Base-by-base conservation (phyloP, 2,888 invertebrate genomes). In the Campopleginae sp. region DNA sequence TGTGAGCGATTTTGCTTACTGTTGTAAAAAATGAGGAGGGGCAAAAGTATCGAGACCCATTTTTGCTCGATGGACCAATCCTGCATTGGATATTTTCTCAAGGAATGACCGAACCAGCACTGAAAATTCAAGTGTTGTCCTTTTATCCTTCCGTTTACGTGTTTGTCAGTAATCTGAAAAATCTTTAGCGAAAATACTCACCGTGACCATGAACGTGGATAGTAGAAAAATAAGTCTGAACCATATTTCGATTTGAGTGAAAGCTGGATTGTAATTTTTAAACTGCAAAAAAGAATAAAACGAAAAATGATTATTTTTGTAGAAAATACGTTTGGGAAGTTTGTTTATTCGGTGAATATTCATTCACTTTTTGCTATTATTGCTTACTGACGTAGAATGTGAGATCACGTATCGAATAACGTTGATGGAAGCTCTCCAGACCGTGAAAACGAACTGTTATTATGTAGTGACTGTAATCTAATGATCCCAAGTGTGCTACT, bases 61-160 rank as follows among this genome's bases (percentile, higher is more conserved):
- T 98, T 98, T 93, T 99, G 99, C 94, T 99, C 99, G 90, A 99
- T 98, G 0, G 99, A 98, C 99, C 99, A 99, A 94, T 99, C 98
- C 89, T 96, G 96, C 63, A 98, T 95, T 0, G 97, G 96, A 94
- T 98, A 99, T 92, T 97, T 97, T 88, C 98, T 95, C 88, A 99
- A 94, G 0, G 97, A 96, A 94, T 98, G 97, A 51, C 97, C 97
- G 94, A 98, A 99, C 97, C 98, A 98, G 92, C 98, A 98, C 99
- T 99, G 94, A 87, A 95, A 95, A 82, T 72, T 88, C 87, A 51
- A 63, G 71, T 2, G 38, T 44, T 14, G 1, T 46, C n/a, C 4
- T 19, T 17, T 63, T 6, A 31, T 33, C 33, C 12, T 0, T 14
- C n/a, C 14, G 63, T 83, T 74, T 63, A 78, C 70, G 14, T 68